Evolutionary conservation across 2,113 vertebrate species (phyloP).

Genomic region (Antechinus flavipes): DNA sequence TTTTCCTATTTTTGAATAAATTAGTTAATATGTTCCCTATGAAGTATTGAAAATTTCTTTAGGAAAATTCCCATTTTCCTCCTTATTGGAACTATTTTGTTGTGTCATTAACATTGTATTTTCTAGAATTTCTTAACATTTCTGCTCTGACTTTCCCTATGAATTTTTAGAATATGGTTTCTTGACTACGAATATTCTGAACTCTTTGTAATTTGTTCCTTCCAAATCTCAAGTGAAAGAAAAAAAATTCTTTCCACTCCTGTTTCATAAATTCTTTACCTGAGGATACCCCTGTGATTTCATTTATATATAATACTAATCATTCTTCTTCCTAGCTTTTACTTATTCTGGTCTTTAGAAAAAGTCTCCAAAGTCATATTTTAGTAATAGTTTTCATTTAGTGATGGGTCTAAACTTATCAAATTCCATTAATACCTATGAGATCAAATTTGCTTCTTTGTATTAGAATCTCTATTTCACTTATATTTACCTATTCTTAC

Average conservation of each 20-base stretch:
- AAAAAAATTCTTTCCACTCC: background rate
- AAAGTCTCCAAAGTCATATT: background rate
- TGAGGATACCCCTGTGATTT: background rate
- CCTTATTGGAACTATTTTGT: background rate
- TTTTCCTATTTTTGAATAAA: too few relatives aligned
- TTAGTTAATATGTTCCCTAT: background rate
- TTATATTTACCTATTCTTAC: background rate
- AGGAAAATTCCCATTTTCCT: background rate
- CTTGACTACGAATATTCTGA: background rate
- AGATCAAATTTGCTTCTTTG: background rate
- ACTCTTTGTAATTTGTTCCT: background rate
- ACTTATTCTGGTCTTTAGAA: background rate
- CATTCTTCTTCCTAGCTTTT: background rate
- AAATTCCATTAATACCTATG: background rate
- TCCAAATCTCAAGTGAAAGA: too few relatives aligned
- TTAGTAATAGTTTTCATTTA: background rate
- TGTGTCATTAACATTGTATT: background rate
- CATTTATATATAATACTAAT: background rate
- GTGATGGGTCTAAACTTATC: background rate
- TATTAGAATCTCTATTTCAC: background rate
- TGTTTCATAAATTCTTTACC: background rate
- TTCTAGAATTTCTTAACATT: background rate
- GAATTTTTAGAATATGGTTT: background rate
- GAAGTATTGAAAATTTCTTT: background rate
- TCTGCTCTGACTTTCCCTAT: background rate